Evolutionary conservation across 2,113 vertebrate genomes (phyloP), one percentile per base, ranked within the genome.

Genomic region (Pseudopipra pipra): DNA sequence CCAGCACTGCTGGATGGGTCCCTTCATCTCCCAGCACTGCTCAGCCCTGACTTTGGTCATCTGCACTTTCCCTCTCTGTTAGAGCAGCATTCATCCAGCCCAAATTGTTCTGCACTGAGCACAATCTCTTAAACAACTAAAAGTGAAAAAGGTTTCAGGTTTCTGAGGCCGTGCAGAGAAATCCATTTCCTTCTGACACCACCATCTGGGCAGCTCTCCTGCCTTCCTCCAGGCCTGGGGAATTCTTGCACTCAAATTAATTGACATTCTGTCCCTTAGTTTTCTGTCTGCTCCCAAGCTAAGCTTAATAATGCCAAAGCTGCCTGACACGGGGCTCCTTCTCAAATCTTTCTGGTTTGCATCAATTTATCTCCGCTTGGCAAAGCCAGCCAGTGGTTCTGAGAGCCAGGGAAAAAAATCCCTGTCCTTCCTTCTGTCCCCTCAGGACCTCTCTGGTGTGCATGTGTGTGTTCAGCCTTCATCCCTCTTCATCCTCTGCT

Each of bases 391-490:
- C 9, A 27, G 54, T 20, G 46, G 46, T 54, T 83, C 44, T 54
- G 76, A 62, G 71, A 30, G 74, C 22, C 2, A 3, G 61, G 68
- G 41, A 18, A 5, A 11, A 24, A 25, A 41, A 8, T 35, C 41
- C 28, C 63, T 68, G 3, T 31, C 43, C 31, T 22, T 39, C 25
- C 56, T 5, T 2, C n/a, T 41, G 78, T 61, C n/a, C 76, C 66
- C 35, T 11, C 6, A 4, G 49, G 23, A 24, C 5, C 21, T 14
- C 2, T 14, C 37, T 49, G 72, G 41, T 1, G 2, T 21, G 28
- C 18, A 1, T 3, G 0, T 6, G 12, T 6, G 3, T 2, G 12
- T 46, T 35, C 5, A 0, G 12, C 56, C 47, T 49, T 6, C 39
- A 22, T 28, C 61, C 13, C 43, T 27, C 56, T 58, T 4, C 41